Evolutionary conservation across 2,888 invertebrate species (phyloP).

Genomic region (Matsumyia berberina): DNA sequence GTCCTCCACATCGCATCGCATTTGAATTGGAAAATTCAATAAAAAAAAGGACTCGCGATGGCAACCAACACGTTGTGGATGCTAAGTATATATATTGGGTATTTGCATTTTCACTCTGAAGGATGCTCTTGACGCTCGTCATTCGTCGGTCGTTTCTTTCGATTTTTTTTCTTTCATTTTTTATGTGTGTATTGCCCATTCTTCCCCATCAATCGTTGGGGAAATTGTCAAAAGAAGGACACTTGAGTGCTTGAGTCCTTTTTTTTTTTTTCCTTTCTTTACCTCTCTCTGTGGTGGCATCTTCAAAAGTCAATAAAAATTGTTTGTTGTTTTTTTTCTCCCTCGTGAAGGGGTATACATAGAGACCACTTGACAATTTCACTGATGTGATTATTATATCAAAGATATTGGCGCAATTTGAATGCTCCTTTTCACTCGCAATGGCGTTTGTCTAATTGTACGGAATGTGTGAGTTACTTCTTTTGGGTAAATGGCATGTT

Average conservation of each 20-base stretch:
- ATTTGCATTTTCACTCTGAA: slow-evolving; percentile 69
- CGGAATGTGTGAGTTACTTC: slow-evolving; percentile 7
- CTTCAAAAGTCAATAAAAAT: slow-evolving; percentile 54
- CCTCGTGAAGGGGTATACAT: background rate
- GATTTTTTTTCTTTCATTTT: background rate
- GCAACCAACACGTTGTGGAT: slow-evolving; percentile 42
- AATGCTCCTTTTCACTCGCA: background rate
- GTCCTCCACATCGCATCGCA: slow-evolving; percentile 58
- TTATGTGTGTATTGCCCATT: slow-evolving; percentile 10
- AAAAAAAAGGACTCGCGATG: slow-evolving; percentile 23
- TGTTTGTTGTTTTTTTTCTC: slow-evolving; percentile 6
- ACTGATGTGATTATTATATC: slow-evolving; percentile 1
- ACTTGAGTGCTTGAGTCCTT: slow-evolving; percentile 47
- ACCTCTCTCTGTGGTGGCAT: background rate
- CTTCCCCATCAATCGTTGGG: slow-evolving; percentile 13
- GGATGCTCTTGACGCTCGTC: slow-evolving; percentile 45
- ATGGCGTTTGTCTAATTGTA: slow-evolving; percentile 35
- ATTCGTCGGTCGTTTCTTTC: slow-evolving; percentile 9
- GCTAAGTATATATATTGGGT: slow-evolving; percentile 49
- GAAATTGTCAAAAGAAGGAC: slow-evolving; percentile 45
- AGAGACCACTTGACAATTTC: slow-evolving; percentile 34
- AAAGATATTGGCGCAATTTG: slow-evolving; percentile 11
- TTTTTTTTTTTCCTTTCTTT: background rate
- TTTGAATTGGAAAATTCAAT: slow-evolving; percentile 75
- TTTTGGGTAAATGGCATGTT: too few species aligned